Base-by-base conservation (phyloP, 2,888 invertebrate genomes). In the Spodoptera exigua region DNA sequence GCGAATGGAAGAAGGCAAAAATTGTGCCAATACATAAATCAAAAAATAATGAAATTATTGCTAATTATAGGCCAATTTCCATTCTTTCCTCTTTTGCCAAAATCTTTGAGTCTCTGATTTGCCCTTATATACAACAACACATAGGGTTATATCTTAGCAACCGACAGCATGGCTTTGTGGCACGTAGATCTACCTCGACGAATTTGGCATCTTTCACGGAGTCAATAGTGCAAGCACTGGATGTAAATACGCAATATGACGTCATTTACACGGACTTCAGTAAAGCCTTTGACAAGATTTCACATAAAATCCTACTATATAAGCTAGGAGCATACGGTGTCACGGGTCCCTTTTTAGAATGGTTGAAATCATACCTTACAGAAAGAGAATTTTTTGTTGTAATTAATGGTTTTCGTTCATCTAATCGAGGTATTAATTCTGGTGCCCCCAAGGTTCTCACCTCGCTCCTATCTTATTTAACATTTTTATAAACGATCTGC, bases 391-490 rank as follows among this genome's bases (percentile, higher is more conserved):
- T 36, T n/a, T 36, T n/a, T n/a, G 36, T 36, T 11, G 36, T 36
- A 4, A n/a, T 36, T n/a, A 36, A 36, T 36, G 36, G 36, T 36
- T 36, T n/a, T n/a, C n/a, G n/a, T n/a, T 36, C 36, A 36, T 1
- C 36, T 11, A 12, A n/a, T n/a, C 36, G 4, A 12, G n/a, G n/a
- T n/a, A n/a, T 36, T 2, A n/a, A 12, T 4, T 36, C 36, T 2
- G 36, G 36, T n/a, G 36, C n/a, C 36, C 36, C 12, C 36, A 36
- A n/a, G 36, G 36, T 4, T 36, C 36, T 4, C 36, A 36, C n/a
- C n/a, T 36, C n/a, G 36, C n/a, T n/a, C 36, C 36, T 4, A n/a
- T 36, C n/a, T n/a, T 36, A n/a, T 36, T 36, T n/a, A 36, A 36
- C 36, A 36, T 36, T n/a, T 36, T n/a, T n/a, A 36, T 36, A n/a